Evolutionary conservation across 2,888 invertebrate genomes (phyloP).

Genomic region (Hetaerina titia): DNA sequence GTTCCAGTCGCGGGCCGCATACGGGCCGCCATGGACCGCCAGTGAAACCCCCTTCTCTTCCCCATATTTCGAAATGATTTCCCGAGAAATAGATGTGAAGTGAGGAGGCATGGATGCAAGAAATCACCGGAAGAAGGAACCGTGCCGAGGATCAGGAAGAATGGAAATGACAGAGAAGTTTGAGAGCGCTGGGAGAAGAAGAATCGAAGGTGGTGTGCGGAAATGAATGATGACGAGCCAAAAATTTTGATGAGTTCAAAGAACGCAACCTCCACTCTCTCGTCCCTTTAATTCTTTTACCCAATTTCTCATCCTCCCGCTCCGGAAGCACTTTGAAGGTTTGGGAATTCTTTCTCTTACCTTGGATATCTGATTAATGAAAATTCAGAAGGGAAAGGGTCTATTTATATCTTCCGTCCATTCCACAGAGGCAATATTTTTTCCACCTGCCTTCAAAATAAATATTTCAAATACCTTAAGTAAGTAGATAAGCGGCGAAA

Average conservation of each 20-base stretch:
- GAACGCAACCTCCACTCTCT: not conserved
- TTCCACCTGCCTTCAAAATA: not conserved
- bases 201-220: not conserved
- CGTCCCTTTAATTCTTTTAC: slow-evolving; percentile 37
- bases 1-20: not conserved
- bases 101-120: not conserved
- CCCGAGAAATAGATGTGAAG: not conserved
- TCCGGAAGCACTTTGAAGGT: not conserved
- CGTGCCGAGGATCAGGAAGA: not conserved
- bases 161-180: not conserved
- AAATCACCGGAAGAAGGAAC: not conserved
- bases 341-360: not conserved
- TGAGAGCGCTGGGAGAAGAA: not conserved
- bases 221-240: slow-evolving; percentile 5
- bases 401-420: slow-evolving; percentile 4
- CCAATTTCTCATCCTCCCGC: slow-evolving; percentile 11
- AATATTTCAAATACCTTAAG: not conserved
- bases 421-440: not conserved
- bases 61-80: not conserved
- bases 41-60: not conserved
- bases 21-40: not conserved
- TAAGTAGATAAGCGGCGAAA: not conserved
- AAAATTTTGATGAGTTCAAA: slow-evolving; percentile 5
- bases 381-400: not conserved
- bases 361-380: not conserved